Base-by-base conservation (phyloP, 2,888 invertebrate genomes). In the Scaptomyza cyrtandrae region DNA sequence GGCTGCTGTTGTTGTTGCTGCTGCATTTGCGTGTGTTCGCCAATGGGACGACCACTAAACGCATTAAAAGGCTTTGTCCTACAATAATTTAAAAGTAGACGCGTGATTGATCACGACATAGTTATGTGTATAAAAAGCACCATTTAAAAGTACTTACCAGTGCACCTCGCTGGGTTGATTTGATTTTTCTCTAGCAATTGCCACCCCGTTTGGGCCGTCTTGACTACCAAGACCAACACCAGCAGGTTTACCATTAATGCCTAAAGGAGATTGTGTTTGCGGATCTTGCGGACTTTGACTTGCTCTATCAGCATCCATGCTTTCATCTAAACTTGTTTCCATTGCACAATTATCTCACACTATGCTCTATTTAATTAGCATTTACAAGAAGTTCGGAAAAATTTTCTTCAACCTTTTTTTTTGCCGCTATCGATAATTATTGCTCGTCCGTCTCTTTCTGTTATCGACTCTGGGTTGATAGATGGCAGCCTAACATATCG, bases 51-150 rank as follows among this genome's bases (percentile, higher is more conserved):
- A 5, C 80, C 86, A 45, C 83, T 86, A 33, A 84, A 84, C 13
- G 83, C 86, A 60, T 86, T 84, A 19, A 84, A 84, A 1, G 83
- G 83, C 33, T 84, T 84, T 27, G 14, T 78, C 83, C 83, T 84
- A 46, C 6, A 70, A 59, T 9, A 10, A 11, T 29, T 10, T 9
- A 19, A 6, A 27, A 29, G n/a, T 14, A 19, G 0, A 35, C 10
- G 2, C 6, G 33, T 10, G 1, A 13, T 10, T 33, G 6, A 10
- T 19, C 10, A 16, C 16, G 1, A 7, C 33, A 24, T 16, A 9
- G 1, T 14, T 9, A n/a, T n/a, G n/a, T n/a, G n/a, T n/a, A n/a
- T 27, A 3, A 14, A 46, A 1, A 19, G 39, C 3, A 14, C 2
- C 2, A 41, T n/a, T 49, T 33, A 5, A 33, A 33, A 6, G 10